These are phyloP conservation scores for Stomatorhinus ivindoensis DNA, from an alignment of 2,113 vertebrate species.

Conservation along the genomic window DNA sequence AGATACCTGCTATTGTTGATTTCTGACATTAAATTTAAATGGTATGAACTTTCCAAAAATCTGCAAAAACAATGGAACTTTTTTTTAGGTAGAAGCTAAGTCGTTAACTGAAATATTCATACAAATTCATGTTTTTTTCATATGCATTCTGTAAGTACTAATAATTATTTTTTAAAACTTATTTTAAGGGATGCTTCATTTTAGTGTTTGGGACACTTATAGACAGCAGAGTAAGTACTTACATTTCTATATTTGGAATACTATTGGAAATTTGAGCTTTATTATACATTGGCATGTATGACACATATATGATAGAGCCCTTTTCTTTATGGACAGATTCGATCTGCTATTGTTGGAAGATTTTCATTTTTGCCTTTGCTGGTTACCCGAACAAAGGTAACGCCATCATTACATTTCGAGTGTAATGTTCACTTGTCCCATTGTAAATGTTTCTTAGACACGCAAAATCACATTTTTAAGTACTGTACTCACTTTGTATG, in stretches of 20 bases:
- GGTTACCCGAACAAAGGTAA: slow-evolving; percentile 15
- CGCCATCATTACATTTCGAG: background rate
- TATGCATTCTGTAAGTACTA: background rate
- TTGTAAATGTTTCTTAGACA: background rate
- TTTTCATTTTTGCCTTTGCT: slow-evolving; percentile 5
- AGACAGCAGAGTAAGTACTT: slow-evolving; percentile 57
- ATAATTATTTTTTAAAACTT: background rate
- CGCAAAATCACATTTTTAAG: background rate
- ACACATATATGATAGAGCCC: background rate
- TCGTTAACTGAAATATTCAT: background rate
- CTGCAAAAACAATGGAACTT: background rate
- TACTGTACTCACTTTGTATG: background rate
- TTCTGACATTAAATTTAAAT: background rate
- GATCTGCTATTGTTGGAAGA: background rate
- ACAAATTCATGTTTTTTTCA: background rate
- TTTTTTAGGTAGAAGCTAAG: too few species aligned
- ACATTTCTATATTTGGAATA: slow-evolving; percentile 6
- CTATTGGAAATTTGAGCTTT: slow-evolving; percentile 4
- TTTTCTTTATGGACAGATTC: background rate
- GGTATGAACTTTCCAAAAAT: background rate
- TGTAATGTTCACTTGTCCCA: too few species aligned
- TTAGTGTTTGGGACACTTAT: slow-evolving; percentile 64
- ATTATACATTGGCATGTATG: background rate
- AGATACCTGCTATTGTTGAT: background rate
- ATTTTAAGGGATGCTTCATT: slow-evolving; percentile 65